Conservation (phyloP, 2,113 vertebrate species). For the Carlito syrichta region DNA sequence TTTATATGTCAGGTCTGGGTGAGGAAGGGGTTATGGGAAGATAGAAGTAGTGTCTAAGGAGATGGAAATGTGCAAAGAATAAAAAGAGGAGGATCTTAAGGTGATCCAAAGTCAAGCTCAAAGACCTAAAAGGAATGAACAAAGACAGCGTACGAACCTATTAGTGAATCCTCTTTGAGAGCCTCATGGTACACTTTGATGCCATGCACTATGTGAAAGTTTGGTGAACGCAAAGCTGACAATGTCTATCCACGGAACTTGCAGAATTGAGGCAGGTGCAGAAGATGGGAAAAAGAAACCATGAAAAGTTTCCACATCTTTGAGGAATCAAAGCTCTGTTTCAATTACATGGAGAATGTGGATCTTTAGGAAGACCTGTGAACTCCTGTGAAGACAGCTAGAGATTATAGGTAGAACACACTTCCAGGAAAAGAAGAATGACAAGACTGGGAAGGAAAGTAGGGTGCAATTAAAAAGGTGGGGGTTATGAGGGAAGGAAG, state of each 20-base stretch:
- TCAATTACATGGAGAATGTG: background rate
- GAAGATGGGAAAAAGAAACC: background rate
- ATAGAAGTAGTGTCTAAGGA: background rate
- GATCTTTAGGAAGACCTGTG: background rate
- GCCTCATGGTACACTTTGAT: accelerated
- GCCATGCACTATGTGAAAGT: accelerated
- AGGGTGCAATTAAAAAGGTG: background rate
- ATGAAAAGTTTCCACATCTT: background rate
- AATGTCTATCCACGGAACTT: background rate
- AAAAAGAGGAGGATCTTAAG: background rate
- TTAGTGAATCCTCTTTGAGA: background rate
- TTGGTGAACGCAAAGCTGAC: background rate
- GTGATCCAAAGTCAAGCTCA: background rate
- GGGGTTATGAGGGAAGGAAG: background rate
- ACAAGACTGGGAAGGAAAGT: background rate
- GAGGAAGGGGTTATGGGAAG: accelerated
- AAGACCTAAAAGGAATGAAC: background rate
- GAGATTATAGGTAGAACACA: background rate
- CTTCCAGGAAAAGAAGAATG: background rate
- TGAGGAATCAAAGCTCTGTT: background rate
- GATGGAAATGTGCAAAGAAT: background rate
- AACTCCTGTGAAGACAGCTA: background rate
- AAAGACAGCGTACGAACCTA: background rate
- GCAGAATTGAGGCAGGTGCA: background rate
- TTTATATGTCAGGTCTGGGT: background rate